phyloP scores from a whole-genome alignment of 2,113 vertebrate species.

The Cyanoliseus patagonus region DNA sequence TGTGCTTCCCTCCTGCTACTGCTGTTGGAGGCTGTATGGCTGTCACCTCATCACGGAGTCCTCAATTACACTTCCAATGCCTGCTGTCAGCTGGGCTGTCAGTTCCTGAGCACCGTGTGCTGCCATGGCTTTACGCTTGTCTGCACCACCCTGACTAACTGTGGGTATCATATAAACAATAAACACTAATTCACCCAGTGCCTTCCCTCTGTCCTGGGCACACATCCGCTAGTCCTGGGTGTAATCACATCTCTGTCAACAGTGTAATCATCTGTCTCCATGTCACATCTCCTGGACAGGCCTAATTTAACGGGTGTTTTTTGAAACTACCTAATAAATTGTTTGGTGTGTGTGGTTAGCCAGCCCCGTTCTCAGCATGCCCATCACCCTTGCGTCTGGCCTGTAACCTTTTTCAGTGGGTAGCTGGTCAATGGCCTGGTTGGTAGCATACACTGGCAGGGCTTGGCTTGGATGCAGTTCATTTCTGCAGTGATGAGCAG shows the following conservation, averaged over 20 bases:
- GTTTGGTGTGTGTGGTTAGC: neutral
- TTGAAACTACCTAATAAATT: neutral
- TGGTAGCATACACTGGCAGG: neutral
- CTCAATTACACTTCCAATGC: neutral
- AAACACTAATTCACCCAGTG: neutral
- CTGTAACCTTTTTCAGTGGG: neutral
- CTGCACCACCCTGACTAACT: neutral
- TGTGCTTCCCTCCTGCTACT: neutral
- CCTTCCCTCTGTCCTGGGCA: neutral
- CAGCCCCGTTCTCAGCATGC: neutral
- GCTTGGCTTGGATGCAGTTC: neutral
- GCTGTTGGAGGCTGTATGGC: neutral
- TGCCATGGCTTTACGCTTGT: neutral
- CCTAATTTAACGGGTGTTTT: neutral
- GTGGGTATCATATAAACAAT: neutral
- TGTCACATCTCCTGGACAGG: neutral
- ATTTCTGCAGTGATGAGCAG: neutral
- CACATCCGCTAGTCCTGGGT: neutral
- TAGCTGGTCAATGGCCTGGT: neutral
- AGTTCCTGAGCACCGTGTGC: neutral
- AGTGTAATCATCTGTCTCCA: neutral
- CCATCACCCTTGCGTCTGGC: neutral
- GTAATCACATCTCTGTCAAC: neutral
- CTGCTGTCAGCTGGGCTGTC: constrained; percentile 32
- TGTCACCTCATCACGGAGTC: neutral